Evolutionary conservation across 37 sponge, comb jelly and placozoan genomes (phyloP).

Genomic region (Diacarnus erythraeanus): DNA sequence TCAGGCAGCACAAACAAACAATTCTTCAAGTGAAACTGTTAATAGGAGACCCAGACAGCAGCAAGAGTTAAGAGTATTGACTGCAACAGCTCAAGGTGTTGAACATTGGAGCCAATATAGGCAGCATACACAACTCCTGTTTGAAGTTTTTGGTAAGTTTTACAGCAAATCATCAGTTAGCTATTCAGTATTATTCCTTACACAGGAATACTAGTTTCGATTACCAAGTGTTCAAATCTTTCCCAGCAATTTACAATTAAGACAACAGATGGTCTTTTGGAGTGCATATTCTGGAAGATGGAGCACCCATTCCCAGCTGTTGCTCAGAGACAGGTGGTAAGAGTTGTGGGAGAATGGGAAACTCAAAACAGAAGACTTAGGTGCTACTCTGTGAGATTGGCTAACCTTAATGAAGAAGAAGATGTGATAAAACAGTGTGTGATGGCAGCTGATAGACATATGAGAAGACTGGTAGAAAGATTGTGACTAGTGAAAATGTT

Average conservation of each 20-base stretch:
- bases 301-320: constrained; percentile 28
- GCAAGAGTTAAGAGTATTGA: constrained; percentile 36
- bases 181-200: neutral
- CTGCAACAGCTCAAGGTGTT: constrained; percentile 72
- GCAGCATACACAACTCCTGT: constrained; percentile 31
- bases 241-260: constrained; percentile 45
- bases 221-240: neutral
- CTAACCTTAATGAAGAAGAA: constrained; percentile 25
- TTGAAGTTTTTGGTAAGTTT: constrained; percentile 74
- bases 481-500: neutral
- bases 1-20: too few species aligned
- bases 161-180: neutral
- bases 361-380: constrained; percentile 10
- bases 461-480: constrained; percentile 38
- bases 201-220: constrained; percentile 40
- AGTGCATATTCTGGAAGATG: constrained; percentile 74
- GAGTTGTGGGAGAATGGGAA: constrained; percentile 70
- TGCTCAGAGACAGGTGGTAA: constrained; percentile 21
- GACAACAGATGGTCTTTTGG: constrained; percentile 54
- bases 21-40: too few species aligned
- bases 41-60: too few species aligned
- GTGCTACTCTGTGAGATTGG: constrained; percentile 56
- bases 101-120: constrained; percentile 60
- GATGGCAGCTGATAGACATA: constrained; percentile 25
- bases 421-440: constrained; percentile 17